Evolutionary conservation across 2,113 vertebrate species (phyloP).

Genomic region (Choloepus hoffmanni): DNA sequence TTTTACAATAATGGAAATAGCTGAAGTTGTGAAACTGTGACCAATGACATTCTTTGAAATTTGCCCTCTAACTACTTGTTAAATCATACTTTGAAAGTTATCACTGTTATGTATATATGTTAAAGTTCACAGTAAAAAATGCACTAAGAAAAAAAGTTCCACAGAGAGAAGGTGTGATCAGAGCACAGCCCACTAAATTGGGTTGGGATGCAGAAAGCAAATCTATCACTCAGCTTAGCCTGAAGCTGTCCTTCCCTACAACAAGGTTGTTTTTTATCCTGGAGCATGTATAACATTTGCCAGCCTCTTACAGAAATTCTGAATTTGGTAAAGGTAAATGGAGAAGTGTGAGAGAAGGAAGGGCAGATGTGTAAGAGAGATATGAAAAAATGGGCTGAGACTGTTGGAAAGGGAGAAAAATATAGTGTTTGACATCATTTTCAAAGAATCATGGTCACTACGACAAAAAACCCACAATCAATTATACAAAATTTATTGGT

Average conservation of each 20-base stretch:
- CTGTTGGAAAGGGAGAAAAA: background rate
- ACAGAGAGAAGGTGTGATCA: background rate
- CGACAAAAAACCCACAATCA: background rate
- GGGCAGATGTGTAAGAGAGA: background rate
- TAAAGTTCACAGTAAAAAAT: too few species aligned
- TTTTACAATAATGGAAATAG: too few species aligned
- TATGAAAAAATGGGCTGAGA: background rate
- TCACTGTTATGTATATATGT: too few species aligned
- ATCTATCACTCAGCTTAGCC: background rate
- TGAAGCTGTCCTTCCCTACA: background rate
- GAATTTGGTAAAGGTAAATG: background rate
- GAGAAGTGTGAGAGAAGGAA: background rate
- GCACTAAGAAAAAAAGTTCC: background rate
- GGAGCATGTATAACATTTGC: background rate
- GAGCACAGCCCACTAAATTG: background rate
- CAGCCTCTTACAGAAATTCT: background rate
- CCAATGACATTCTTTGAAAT: too few species aligned
- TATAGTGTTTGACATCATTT: slow-evolving; percentile 19
- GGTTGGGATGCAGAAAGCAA: background rate
- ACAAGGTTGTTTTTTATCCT: background rate
- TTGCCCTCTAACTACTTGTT: too few species aligned
- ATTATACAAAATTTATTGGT: background rate
- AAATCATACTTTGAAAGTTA: too few species aligned
- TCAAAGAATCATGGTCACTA: background rate
- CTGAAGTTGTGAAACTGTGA: too few species aligned